Conservation (phyloP, 2,797 vertebrate species). For the Pseudochromis fuscus region DNA sequence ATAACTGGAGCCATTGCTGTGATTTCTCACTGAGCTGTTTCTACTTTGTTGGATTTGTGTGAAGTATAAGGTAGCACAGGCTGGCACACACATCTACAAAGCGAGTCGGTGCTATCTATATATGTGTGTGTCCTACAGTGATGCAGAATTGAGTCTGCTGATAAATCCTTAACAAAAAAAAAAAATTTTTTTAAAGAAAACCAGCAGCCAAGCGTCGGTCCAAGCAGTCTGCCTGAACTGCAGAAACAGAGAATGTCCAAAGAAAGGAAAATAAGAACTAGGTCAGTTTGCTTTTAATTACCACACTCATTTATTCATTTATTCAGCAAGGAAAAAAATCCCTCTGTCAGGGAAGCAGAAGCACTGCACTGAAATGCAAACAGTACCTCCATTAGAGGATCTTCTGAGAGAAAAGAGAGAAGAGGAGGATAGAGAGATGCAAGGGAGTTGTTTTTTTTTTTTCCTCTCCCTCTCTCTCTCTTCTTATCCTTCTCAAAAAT, state of each 20-base stretch:
- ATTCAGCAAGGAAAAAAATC: slow-evolving; percentile 78
- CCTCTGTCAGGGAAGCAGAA: slow-evolving; percentile 78
- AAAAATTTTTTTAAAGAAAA: slow-evolving; percentile 28
- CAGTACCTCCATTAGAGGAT: slow-evolving; percentile 77
- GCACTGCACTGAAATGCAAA: slow-evolving; percentile 82
- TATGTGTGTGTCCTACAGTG: slow-evolving; percentile 56
- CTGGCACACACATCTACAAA: slow-evolving; percentile 42
- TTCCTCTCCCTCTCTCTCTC: slow-evolving; percentile 11
- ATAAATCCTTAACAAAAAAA: slow-evolving; percentile 50
- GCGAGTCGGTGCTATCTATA: slow-evolving; percentile 44
- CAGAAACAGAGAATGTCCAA: slow-evolving; percentile 65
- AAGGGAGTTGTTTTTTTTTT: slow-evolving; percentile 46
- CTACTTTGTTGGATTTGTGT: slow-evolving; percentile 55
- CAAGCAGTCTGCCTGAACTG: slow-evolving; percentile 27
- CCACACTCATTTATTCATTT: slow-evolving; percentile 85
- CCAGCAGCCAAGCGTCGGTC: slow-evolving; percentile 27
- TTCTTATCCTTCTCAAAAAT: slow-evolving; percentile 51
- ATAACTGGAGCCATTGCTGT: slow-evolving; percentile 33
- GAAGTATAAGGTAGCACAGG: slow-evolving; percentile 36
- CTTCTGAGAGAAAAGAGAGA: slow-evolving; percentile 62
- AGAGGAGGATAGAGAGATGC: slow-evolving; percentile 65
- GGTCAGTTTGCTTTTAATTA: slow-evolving; percentile 87
- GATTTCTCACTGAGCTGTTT: slow-evolving; percentile 67
- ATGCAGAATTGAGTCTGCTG: slow-evolving; percentile 42
- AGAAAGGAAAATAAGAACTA: slow-evolving; percentile 70